These are phyloP conservation scores for Opisthograptis luteolata DNA, from an alignment of 2,888 invertebrate genomes.

Conservation along the genomic window DNA sequence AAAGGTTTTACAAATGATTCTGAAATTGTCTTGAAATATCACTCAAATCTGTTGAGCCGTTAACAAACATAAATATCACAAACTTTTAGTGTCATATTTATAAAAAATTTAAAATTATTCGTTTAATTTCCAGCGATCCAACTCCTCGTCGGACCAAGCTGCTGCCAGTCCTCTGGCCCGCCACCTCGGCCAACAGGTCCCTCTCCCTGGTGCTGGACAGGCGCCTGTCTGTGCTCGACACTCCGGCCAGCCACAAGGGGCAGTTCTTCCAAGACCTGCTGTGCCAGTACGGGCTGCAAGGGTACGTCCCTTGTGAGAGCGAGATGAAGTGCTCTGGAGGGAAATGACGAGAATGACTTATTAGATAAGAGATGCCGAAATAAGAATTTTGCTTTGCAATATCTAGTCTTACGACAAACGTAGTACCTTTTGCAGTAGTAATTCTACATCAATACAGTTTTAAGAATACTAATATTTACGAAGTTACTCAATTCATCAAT, in stretches of 20 bases:
- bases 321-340: constrained; percentile 44
- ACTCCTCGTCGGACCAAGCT: constrained; percentile 54
- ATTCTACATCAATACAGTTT: too few species aligned
- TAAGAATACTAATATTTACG: too few species aligned
- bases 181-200: constrained; percentile 48
- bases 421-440: too few species aligned
- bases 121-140: constrained; percentile 58
- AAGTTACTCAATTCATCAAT: too few species aligned
- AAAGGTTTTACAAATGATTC: too few species aligned
- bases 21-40: too few species aligned
- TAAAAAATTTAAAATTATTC: background rate
- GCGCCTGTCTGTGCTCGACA: constrained; percentile 43
- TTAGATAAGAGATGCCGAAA: too few species aligned
- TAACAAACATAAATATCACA: too few species aligned
- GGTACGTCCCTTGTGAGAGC: constrained; percentile 70
- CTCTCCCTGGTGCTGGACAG: constrained; percentile 54
- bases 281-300: constrained; percentile 63
- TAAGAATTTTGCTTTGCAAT: too few species aligned
- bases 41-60: too few species aligned
- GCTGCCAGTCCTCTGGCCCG: constrained; percentile 60
- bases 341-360: background rate
- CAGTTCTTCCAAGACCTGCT: constrained; percentile 55
- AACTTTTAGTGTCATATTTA: too few species aligned
- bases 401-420: too few species aligned
- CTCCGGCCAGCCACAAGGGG: constrained; percentile 43